Percentiles rank a stretch among this genome's conserved stretches.
phyloP scores from a whole-genome alignment of 2,888 invertebrate genomes.

The Drosophila mimica region DNA sequence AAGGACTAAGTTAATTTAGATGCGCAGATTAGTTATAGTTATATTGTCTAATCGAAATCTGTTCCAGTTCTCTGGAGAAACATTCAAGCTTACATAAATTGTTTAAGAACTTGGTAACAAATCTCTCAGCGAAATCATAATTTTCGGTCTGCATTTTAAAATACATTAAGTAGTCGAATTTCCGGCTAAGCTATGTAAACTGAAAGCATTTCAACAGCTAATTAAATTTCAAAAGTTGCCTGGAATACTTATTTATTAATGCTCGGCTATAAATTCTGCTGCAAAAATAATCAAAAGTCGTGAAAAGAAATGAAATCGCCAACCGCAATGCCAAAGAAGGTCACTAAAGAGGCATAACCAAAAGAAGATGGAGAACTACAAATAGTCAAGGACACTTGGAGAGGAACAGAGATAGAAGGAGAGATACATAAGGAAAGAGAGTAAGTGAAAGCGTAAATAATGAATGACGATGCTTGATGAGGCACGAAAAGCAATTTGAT shows the following conservation, averaged over 20 bases:
- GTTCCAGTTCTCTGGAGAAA: neutral
- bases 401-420: neutral
- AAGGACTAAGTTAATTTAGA: neutral
- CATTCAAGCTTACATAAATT: neutral
- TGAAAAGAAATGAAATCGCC: constrained; percentile 41
- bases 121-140: constrained; percentile 3
- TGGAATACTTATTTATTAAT: constrained; percentile 48
- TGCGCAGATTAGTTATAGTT: neutral
- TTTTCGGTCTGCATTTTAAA: constrained; percentile 10
- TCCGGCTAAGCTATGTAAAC: constrained; percentile 24
- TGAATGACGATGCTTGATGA: constrained; percentile 44
- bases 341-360: neutral
- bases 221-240: constrained; percentile 48
- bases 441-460: constrained; percentile 16
- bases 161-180: constrained; percentile 30
- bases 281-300: constrained; percentile 58
- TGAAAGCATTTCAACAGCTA: constrained; percentile 49
- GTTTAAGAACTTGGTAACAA: constrained; percentile 16
- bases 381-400: neutral
- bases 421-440: too few relatives aligned
- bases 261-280: constrained; percentile 44
- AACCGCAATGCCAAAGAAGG: constrained; percentile 17
- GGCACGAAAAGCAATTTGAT: constrained; percentile 66
- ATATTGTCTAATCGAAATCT: neutral
- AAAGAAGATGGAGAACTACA: constrained; percentile 1